A percentile compares a stretch with the other conserved stretches of the same genome.
Evolutionary conservation across 1,140 invertebrate species (phyloP).

Genomic region (Drosophila virilis): DNA sequence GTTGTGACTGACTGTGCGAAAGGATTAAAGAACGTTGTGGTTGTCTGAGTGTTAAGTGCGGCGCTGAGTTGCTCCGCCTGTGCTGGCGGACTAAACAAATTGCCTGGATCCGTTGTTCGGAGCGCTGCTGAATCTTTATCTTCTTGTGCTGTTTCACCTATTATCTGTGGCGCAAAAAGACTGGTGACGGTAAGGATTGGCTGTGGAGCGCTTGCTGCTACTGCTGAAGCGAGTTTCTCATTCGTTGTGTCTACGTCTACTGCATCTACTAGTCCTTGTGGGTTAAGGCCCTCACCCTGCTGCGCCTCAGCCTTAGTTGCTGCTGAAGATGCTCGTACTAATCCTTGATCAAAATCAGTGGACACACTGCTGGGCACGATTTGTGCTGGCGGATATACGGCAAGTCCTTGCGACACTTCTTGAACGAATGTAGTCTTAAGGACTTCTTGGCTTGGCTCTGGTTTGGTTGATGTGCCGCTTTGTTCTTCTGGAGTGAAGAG

Average conservation of each 20-base stretch:
- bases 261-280: constrained; percentile 18
- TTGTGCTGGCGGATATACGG: constrained; percentile 18
- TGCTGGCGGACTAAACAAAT: constrained; percentile 8
- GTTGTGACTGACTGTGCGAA: constrained; percentile 62
- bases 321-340: constrained; percentile 58
- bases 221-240: background rate
- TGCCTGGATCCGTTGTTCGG: background rate
- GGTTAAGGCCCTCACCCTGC: constrained; percentile 29
- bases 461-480: background rate
- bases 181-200: background rate
- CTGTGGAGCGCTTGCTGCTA: background rate
- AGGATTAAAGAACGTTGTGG: constrained; percentile 69
- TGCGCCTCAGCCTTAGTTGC: constrained; percentile 28
- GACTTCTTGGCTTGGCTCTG: background rate
- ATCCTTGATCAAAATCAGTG: constrained; percentile 11
- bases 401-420: constrained; percentile 2
- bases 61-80: background rate
- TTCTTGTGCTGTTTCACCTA: constrained; percentile 1
- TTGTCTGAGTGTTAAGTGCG: constrained; percentile 35
- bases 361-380: background rate
- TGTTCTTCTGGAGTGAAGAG: constrained; percentile 1
- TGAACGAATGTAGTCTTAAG: background rate
- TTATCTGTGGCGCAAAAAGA: constrained; percentile 36
- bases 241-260: background rate
- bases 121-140: background rate